Percentiles rank a stretch among this genome's conserved stretches.
These are phyloP conservation scores for Drosophila hamatofila DNA, from an alignment of 2,888 invertebrate genomes.

Conservation along the genomic window DNA sequence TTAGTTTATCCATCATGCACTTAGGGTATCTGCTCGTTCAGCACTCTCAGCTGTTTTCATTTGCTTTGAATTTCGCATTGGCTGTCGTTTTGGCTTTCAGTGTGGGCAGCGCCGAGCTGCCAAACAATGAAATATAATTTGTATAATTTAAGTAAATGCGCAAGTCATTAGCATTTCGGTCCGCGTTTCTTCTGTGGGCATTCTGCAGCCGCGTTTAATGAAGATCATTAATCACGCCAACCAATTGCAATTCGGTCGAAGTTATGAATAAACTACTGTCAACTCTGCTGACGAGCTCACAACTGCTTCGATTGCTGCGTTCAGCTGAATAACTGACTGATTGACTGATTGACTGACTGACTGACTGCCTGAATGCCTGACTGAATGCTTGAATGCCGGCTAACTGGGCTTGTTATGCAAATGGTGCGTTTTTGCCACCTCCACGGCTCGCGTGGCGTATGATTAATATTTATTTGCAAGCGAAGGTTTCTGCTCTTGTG, in stretches of 20 bases:
- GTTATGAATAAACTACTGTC: conserved; percentile 41
- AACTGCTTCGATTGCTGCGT: conserved; percentile 19
- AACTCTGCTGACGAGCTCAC: conserved; percentile 14
- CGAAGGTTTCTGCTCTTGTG: conserved; percentile 28
- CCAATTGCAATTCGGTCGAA: conserved; percentile 50
- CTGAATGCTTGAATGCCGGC: conserved; percentile 12
- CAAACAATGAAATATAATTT: conserved; percentile 61
- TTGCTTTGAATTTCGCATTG: conserved; percentile 9
- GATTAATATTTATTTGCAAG: conserved; percentile 63
- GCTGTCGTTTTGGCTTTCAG: conserved; percentile 2
- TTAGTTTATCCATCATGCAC: too few relatives aligned
- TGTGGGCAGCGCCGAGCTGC: conserved; percentile 35
- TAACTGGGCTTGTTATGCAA: conserved; percentile 41
- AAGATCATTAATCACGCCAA: conserved; percentile 68
- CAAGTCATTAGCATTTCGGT: conserved; percentile 39
- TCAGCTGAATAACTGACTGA: conserved; percentile 39
- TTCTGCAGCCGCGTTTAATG: conserved; percentile 53
- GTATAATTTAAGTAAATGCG: conserved; percentile 57
- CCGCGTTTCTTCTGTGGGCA: conserved; percentile 24
- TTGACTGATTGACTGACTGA: conserved; percentile 14
- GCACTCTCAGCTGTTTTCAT: background rate
- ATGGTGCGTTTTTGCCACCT: conserved; percentile 29
- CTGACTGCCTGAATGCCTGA: conserved; percentile 3
- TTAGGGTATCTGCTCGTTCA: background rate
- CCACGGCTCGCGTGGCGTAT: conserved; percentile 44